A percentile compares a stretch with the other conserved stretches of the same genome.
phyloP scores from a whole-genome alignment of 1,140 invertebrate species.

The Drosophila orena region DNA sequence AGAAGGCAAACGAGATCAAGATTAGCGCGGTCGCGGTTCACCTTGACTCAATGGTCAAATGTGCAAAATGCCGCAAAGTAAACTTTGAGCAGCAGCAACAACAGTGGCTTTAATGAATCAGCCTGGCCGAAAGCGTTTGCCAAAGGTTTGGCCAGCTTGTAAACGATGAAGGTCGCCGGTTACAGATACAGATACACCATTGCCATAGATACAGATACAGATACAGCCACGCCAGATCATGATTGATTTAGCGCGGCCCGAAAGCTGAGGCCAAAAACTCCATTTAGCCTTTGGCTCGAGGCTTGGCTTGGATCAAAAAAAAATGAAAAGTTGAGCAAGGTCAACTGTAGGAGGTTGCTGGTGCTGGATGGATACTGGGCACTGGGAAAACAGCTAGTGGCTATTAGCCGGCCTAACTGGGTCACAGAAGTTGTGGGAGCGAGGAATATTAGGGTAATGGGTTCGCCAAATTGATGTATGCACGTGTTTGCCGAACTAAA shows the following conservation, averaged over 20 bases:
- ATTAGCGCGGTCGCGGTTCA: constrained; percentile 73
- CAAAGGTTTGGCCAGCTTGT: constrained; percentile 77
- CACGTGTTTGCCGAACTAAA: constrained; percentile 25
- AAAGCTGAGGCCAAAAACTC: constrained; percentile 57
- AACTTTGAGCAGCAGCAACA: constrained; percentile 50
- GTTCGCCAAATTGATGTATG: constrained; percentile 35
- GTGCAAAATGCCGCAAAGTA: constrained; percentile 71
- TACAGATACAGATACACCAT: constrained; percentile 57
- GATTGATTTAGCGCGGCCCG: constrained; percentile 72
- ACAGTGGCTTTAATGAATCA: constrained; percentile 59
- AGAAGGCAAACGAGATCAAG: constrained; percentile 81
- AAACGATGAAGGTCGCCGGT: constrained; percentile 74
- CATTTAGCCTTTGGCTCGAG: constrained; percentile 60
- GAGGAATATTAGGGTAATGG: constrained; percentile 32
- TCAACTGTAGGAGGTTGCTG: constrained; percentile 55
- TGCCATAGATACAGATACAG: constrained; percentile 43
- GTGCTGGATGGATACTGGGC: constrained; percentile 3
- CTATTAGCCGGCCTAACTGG: constrained; percentile 33
- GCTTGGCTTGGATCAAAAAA: constrained; percentile 35
- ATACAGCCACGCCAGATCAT: constrained; percentile 54
- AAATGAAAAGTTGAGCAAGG: constrained; percentile 54
- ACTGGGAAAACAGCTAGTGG: constrained; percentile 27
- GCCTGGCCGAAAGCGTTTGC: constrained; percentile 57
- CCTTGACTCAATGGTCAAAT: constrained; percentile 82
- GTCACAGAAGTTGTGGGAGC: constrained; percentile 38